Evolutionary conservation across 2,888 invertebrate genomes (phyloP).

Genomic region (Lasioglossum lativentre): DNA sequence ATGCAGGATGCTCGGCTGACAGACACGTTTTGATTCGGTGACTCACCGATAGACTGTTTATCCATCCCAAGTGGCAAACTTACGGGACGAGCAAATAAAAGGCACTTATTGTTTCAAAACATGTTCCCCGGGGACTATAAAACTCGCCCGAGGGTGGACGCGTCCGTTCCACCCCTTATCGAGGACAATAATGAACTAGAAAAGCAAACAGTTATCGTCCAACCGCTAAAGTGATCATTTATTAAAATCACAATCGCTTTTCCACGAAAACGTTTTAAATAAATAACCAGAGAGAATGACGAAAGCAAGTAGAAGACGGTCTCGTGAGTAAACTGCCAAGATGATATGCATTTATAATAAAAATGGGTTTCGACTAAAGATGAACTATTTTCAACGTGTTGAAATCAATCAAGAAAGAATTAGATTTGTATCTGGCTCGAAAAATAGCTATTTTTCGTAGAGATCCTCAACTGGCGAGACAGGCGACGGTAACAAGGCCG

Average conservation of each 20-base stretch:
- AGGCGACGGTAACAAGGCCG: neutral
- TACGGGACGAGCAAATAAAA: neutral
- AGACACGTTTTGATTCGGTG: neutral
- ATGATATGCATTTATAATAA: no score
- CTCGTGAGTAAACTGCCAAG: no score
- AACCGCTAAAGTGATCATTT: neutral
- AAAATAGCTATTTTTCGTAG: no score
- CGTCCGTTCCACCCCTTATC: neutral
- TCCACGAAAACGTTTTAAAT: neutral
- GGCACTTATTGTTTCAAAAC: constrained; percentile 10
- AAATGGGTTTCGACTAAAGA: no score
- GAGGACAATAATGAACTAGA: neutral
- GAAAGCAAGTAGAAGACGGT: neutral
- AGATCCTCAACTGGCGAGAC: neutral
- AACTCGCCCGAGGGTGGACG: neutral
- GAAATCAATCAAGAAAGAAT: no score
- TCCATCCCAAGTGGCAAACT: neutral
- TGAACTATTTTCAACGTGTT: no score
- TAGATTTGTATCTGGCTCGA: no score
- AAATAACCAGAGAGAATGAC: neutral
- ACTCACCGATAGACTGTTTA: neutral
- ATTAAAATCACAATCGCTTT: neutral
- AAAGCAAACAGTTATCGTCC: neutral
- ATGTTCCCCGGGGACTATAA: neutral
- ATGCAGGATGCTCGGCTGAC: neutral